Conservation (phyloP, 2,113 vertebrate genomes). For the Silurus asotus region DNA sequence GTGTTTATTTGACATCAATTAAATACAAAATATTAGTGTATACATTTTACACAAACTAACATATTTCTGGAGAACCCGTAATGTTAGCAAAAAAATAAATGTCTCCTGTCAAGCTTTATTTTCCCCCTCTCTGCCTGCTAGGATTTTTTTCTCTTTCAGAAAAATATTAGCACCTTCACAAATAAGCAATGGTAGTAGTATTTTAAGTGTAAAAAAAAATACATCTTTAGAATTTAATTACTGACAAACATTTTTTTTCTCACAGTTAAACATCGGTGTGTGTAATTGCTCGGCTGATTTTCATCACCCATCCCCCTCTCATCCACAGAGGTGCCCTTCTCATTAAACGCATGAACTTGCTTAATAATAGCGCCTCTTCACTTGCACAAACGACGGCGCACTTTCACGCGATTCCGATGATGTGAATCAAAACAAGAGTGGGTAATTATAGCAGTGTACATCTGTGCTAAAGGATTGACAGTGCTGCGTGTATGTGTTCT, state of each 20-base stretch:
- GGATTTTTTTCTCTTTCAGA: background rate
- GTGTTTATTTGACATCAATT: too few relatives aligned
- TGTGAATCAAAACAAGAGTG: constrained; percentile 28
- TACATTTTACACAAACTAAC: too few relatives aligned
- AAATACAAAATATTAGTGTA: too few relatives aligned
- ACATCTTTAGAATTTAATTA: constrained; percentile 49
- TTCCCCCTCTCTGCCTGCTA: background rate
- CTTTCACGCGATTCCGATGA: constrained; percentile 11
- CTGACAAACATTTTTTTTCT: constrained; percentile 4
- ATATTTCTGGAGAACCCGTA: too few relatives aligned
- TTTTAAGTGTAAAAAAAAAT: constrained; percentile 25
- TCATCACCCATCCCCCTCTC: constrained; percentile 32
- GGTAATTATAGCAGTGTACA: background rate
- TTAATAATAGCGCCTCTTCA: constrained; percentile 44
- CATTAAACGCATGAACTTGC: constrained; percentile 56
- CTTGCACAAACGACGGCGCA: constrained; percentile 31
- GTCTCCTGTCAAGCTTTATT: too few relatives aligned
- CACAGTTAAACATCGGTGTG: constrained; percentile 57
- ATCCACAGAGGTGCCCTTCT: constrained; percentile 33
- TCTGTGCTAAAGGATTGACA: background rate
- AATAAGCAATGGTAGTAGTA: background rate
- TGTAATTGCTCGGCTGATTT: constrained; percentile 61
- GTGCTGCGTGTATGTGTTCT: background rate
- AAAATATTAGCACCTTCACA: background rate
- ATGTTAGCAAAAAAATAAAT: too few relatives aligned